A percentile compares a stretch with the other conserved stretches of the same genome.
phyloP scores from a whole-genome alignment of 2,888 invertebrate genomes.

The Sclerodermus sp. region DNA sequence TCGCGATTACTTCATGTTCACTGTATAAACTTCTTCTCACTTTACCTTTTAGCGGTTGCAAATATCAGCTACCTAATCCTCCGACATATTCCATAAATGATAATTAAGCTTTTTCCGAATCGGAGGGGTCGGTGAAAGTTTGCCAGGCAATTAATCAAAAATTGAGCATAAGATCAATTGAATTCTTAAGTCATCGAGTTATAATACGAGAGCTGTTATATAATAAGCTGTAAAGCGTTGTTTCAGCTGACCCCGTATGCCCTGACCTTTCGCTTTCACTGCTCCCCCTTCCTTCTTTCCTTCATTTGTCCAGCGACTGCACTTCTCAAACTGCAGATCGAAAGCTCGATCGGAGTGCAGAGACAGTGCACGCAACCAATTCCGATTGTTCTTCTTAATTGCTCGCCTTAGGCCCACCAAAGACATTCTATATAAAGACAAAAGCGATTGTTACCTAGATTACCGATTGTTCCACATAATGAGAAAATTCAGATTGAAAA shows the following conservation, averaged over 20 bases:
- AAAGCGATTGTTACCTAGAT: neutral
- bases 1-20: too few species aligned
- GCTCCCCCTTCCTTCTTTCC: slow-evolving; percentile 27
- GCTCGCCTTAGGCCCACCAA: too few species aligned
- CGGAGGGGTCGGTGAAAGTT: neutral
- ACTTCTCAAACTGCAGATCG: slow-evolving; percentile 21
- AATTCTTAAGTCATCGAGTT: neutral
- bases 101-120: neutral
- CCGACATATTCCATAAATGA: too few species aligned
- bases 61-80: too few species aligned
- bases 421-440: too few species aligned
- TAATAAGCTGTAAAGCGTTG: slow-evolving; percentile 45
- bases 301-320: slow-evolving; percentile 24
- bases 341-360: slow-evolving; percentile 17
- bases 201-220: slow-evolving; percentile 22
- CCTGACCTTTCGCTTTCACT: slow-evolving; percentile 58
- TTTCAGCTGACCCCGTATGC: slow-evolving; percentile 45
- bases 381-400: too few species aligned
- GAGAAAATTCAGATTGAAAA: too few species aligned
- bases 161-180: neutral
- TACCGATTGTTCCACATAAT: too few species aligned
- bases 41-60: too few species aligned
- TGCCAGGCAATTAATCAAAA: neutral
- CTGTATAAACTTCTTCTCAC: too few species aligned
- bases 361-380: too few species aligned